Evolutionary conservation across 2,797 vertebrate genomes (phyloP).

Genomic region (Moxostoma hubbsi): DNA sequence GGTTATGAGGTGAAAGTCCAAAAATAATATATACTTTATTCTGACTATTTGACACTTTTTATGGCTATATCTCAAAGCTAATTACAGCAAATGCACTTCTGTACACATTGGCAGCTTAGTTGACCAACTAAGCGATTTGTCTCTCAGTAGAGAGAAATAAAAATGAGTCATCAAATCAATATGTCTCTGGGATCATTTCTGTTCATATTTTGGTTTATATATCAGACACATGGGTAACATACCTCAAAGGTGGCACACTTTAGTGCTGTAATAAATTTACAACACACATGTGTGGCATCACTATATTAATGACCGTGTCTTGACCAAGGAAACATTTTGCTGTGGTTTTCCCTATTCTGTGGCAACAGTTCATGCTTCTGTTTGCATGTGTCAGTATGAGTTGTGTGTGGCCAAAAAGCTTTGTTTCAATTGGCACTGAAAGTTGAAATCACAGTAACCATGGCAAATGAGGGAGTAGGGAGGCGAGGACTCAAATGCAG

Average conservation of each 20-base stretch:
- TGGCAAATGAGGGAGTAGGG: too few relatives aligned
- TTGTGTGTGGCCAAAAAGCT: neutral
- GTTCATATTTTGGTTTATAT: neutral
- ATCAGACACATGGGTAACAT: conserved; percentile 4
- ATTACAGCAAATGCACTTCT: neutral
- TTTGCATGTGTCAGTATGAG: conserved; percentile 7
- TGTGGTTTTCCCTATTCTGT: conserved; percentile 16
- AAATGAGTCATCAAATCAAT: neutral
- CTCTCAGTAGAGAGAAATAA: neutral
- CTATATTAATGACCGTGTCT: neutral
- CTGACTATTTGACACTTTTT: conserved; percentile 1
- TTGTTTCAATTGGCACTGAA: neutral
- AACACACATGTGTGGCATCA: conserved; percentile 10
- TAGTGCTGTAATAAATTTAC: neutral
- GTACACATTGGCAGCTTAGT: neutral
- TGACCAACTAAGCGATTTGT: neutral
- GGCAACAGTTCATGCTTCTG: conserved; percentile 8
- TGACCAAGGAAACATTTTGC: conserved; percentile 23
- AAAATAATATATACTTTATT: neutral
- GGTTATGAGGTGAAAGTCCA: conserved; percentile 15
- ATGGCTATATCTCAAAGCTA: conserved; percentile 13
- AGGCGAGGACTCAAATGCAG: too few relatives aligned
- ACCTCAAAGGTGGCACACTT: neutral
- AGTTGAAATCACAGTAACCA: too few relatives aligned
- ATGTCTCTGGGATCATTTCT: conserved; percentile 10